These are phyloP conservation scores for Meliscaeva auricollis DNA, from an alignment of 2,888 invertebrate genomes.

Conservation along the genomic window DNA sequence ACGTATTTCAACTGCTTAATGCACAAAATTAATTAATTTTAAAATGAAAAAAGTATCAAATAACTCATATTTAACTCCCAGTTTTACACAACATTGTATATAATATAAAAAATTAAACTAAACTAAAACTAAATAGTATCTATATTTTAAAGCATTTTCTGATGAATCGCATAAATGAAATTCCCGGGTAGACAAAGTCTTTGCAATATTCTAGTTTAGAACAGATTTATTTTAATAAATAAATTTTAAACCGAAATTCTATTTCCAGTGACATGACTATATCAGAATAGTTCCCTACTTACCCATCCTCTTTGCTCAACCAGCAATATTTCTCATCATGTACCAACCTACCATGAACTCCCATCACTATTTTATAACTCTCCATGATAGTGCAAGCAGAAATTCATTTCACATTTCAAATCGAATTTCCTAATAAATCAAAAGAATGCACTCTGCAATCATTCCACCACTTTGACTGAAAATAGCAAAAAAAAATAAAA, in stretches of 20 bases:
- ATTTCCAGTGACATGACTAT: conserved; percentile 9
- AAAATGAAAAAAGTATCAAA: too few relatives aligned
- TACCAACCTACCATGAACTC: background rate
- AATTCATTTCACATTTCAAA: conserved; percentile 67
- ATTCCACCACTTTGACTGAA: conserved; percentile 14
- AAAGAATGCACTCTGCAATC: conserved; percentile 64
- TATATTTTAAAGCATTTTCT: conserved; percentile 1
- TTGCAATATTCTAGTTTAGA: conserved; percentile 12
- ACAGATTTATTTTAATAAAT: conserved; percentile 21
- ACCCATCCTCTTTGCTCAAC: conserved; percentile 21
- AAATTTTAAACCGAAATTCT: too few relatives aligned
- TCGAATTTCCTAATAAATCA: conserved; percentile 69
- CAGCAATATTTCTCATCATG: conserved; percentile 26
- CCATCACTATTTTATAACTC: conserved; percentile 17
- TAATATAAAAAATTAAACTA: too few relatives aligned
- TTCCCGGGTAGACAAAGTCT: conserved; percentile 11
- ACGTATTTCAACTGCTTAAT: too few relatives aligned
- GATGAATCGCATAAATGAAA: conserved; percentile 13
- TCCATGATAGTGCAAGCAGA: conserved; percentile 41
- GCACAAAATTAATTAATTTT: too few relatives aligned
- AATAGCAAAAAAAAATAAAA: conserved; percentile 13
- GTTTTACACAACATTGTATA: too few relatives aligned
- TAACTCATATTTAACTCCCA: too few relatives aligned
- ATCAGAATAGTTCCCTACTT: background rate
- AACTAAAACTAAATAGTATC: too few relatives aligned